Percentiles rank a stretch among this genome's conserved stretches.
phyloP scores from a whole-genome alignment of 2,797 vertebrate genomes.

The Helicolenus hilgendorfi region DNA sequence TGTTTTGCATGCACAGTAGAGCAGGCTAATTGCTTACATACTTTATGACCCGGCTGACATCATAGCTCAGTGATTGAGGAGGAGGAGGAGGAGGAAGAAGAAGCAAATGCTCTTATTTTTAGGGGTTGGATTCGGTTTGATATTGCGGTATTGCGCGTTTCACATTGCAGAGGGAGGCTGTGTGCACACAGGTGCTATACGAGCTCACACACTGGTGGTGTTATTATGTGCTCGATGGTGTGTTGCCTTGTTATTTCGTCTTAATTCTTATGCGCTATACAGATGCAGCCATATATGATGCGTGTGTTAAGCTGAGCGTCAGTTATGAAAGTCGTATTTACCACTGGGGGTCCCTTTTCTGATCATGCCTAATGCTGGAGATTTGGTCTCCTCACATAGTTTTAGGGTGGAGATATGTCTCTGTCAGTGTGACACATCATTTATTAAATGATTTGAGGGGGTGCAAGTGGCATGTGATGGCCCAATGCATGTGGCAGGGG shows the following conservation, averaged over 20 bases:
- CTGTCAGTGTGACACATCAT: slow-evolving; percentile 58
- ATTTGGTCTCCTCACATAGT: slow-evolving; percentile 8
- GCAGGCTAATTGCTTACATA: slow-evolving; percentile 62
- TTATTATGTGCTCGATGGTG: slow-evolving; percentile 66
- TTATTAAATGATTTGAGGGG: slow-evolving; percentile 43
- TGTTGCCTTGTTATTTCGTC: slow-evolving; percentile 64
- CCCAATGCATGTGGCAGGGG: slow-evolving; percentile 50
- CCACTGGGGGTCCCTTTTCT: background rate
- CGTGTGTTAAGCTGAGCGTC: slow-evolving; percentile 18
- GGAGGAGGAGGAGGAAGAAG: slow-evolving; percentile 50
- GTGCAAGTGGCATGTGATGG: slow-evolving; percentile 61
- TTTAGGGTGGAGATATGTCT: slow-evolving; percentile 28
- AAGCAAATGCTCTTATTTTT: slow-evolving; percentile 63
- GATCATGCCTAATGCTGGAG: slow-evolving; percentile 2
- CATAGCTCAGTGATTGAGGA: slow-evolving; percentile 64
- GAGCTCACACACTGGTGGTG: slow-evolving; percentile 48
- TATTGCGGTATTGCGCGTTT: slow-evolving; percentile 75
- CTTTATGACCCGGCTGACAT: slow-evolving; percentile 76
- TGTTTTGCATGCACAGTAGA: slow-evolving; percentile 67
- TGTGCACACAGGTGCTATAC: slow-evolving; percentile 75
- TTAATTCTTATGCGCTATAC: slow-evolving; percentile 63
- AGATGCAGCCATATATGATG: slow-evolving; percentile 45
- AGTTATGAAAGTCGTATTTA: slow-evolving; percentile 35
- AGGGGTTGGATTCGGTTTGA: slow-evolving; percentile 56
- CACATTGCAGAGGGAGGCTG: slow-evolving; percentile 72